phyloP scores from a whole-genome alignment of 2,797 vertebrate genomes.

The Pithecia hirsuta region DNA sequence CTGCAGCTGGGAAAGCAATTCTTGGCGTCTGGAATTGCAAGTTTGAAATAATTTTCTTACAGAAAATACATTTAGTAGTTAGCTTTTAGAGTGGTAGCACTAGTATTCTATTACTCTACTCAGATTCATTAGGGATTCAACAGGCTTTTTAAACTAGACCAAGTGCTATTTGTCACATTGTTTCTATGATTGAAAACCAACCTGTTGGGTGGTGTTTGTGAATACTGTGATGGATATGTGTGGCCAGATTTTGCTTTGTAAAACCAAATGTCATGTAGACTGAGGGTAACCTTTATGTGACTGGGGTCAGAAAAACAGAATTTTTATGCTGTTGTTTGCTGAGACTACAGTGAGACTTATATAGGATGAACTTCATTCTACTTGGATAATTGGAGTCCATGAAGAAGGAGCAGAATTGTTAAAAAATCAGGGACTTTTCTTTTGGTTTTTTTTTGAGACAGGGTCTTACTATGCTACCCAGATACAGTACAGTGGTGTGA shows the following conservation, averaged over 20 bases:
- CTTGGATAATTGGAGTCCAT: neutral
- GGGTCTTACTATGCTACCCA: too few relatives aligned
- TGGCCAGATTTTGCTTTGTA: neutral
- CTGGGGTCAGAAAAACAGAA: neutral
- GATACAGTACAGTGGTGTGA: neutral
- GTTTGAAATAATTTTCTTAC: slow-evolving; percentile 54
- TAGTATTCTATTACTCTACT: neutral
- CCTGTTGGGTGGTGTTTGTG: neutral
- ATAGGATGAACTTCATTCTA: neutral
- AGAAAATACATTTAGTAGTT: slow-evolving; percentile 35
- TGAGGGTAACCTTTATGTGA: neutral
- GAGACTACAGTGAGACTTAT: neutral
- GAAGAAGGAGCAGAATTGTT: neutral
- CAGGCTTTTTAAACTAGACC: neutral
- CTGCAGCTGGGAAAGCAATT: slow-evolving; percentile 49
- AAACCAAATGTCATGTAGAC: neutral
- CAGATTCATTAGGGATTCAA: neutral
- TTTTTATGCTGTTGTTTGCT: neutral
- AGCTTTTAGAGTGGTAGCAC: neutral
- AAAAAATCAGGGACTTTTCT: neutral
- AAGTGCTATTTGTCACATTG: neutral
- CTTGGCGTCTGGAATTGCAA: slow-evolving; percentile 40
- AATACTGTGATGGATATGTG: neutral
- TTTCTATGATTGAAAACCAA: neutral
- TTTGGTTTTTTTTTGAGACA: neutral